A percentile compares a stretch with the other conserved stretches of the same genome.
phyloP scores from a whole-genome alignment of 2,888 invertebrate species.

The Dryococelus australis region DNA sequence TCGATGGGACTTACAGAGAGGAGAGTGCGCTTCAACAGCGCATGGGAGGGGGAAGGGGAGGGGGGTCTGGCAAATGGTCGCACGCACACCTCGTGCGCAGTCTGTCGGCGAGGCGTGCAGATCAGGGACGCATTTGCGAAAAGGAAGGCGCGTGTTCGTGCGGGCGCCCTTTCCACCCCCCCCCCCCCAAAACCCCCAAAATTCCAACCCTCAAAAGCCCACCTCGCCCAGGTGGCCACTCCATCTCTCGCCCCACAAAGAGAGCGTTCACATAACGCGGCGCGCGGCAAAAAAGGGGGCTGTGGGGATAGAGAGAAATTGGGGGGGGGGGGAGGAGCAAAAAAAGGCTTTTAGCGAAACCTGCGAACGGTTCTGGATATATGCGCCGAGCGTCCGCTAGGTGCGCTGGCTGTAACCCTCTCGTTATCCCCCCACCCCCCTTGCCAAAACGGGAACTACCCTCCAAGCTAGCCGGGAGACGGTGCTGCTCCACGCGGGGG shows the following conservation, averaged over 20 bases:
- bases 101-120: too few relatives aligned
- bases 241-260: slow-evolving; percentile 16
- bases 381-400: not conserved
- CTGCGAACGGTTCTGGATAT: slow-evolving; percentile 4
- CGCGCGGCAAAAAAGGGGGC: not conserved
- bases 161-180: not conserved
- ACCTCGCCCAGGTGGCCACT: not conserved
- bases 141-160: too few relatives aligned
- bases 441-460: not conserved
- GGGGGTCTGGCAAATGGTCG: too few relatives aligned
- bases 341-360: not conserved
- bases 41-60: too few relatives aligned
- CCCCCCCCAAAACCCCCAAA: not conserved
- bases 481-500: not conserved
- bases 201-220: not conserved
- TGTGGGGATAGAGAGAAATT: not conserved
- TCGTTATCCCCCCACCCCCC: not conserved
- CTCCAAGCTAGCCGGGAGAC: not conserved
- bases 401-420: not conserved
- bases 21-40: too few relatives aligned
- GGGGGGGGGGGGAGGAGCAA: not conserved
- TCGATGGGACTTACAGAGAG: too few relatives aligned
- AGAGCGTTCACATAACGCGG: not conserved
- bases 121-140: too few relatives aligned
- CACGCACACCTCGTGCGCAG: too few relatives aligned